These are phyloP conservation scores for Melanotaenia pygmaea DNA, from an alignment of 2,797 vertebrate genomes.

Conservation along the genomic window DNA sequence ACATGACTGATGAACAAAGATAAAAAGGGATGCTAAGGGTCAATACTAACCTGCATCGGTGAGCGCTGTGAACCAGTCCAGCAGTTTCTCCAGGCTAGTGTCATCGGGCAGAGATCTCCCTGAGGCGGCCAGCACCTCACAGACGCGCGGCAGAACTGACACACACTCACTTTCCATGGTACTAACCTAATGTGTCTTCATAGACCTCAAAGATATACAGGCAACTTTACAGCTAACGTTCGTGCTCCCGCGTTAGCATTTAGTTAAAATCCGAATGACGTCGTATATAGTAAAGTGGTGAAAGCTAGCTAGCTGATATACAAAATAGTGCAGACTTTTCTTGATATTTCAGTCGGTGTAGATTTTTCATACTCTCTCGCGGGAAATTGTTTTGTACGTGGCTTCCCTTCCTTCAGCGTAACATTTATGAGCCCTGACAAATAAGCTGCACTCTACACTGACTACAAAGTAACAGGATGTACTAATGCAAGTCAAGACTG, in stretches of 20 bases:
- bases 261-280: background rate
- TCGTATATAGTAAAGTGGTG: background rate
- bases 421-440: background rate
- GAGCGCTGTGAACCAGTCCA: slow-evolving; percentile 90
- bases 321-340: background rate
- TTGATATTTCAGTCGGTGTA: background rate
- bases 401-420: slow-evolving; percentile 31
- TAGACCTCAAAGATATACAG: background rate
- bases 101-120: slow-evolving; percentile 87
- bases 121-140: slow-evolving; percentile 82
- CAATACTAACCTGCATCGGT: slow-evolving; percentile 81
- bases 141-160: slow-evolving; percentile 88
- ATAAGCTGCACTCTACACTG: background rate
- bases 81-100: slow-evolving; percentile 92
- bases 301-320: background rate
- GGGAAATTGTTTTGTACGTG: slow-evolving; percentile 45
- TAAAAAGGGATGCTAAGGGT: background rate
- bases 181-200: background rate
- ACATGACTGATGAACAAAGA: background rate
- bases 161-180: slow-evolving; percentile 87
- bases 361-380: slow-evolving; percentile 44
- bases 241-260: background rate
- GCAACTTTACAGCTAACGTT: background rate
- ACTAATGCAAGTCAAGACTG: rapidly evolving
- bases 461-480: background rate